Conservation (phyloP, 2,113 vertebrate genomes). For the Tragulus kanchil region DNA sequence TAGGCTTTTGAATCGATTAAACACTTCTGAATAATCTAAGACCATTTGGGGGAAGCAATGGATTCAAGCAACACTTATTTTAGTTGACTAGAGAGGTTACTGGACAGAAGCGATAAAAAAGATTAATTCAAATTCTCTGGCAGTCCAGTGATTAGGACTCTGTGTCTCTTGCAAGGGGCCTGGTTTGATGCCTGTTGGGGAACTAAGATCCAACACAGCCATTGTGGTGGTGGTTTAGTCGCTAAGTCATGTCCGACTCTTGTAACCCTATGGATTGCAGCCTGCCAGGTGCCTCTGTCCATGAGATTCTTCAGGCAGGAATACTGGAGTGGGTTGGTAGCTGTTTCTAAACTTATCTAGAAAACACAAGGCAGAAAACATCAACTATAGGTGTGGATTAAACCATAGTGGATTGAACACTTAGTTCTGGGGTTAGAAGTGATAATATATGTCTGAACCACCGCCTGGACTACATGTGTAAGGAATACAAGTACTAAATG, state of each 20-base stretch:
- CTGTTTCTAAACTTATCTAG: conserved; percentile 97
- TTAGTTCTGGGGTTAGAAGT: background rate
- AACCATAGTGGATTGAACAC: too few species aligned
- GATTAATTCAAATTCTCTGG: background rate
- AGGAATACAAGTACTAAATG: background rate
- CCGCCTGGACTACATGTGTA: background rate
- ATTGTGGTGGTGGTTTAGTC: too few species aligned
- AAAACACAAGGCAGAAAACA: conserved; percentile 46
- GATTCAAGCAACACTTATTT: background rate
- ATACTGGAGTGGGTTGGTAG: too few species aligned
- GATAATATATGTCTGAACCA: background rate
- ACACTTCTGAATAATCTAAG: background rate
- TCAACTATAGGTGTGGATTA: background rate
- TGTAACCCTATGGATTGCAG: too few species aligned
- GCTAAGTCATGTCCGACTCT: too few species aligned
- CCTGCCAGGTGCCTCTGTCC: too few species aligned
- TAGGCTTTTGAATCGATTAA: background rate
- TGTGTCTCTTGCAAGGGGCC: background rate
- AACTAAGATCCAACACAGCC: background rate
- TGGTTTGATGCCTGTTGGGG: background rate
- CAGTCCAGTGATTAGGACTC: background rate
- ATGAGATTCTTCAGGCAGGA: too few species aligned
- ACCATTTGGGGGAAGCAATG: background rate
- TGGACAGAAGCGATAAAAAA: background rate
- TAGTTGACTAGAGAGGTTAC: background rate